Conservation (phyloP, 2,888 invertebrate species). For the Euplagia quadripunctaria region DNA sequence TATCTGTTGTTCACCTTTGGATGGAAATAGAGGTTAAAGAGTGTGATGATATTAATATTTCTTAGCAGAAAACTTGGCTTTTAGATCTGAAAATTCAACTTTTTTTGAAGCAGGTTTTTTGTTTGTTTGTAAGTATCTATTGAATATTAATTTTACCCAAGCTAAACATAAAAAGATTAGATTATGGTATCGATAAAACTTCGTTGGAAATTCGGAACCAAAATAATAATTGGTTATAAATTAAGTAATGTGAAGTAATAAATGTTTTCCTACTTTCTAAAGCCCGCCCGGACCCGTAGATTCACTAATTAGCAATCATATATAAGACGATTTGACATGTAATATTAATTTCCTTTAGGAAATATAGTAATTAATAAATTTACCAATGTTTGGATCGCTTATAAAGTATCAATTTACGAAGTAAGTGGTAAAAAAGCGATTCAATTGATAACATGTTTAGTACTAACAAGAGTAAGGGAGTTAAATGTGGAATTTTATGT, state of each 20-base stretch:
- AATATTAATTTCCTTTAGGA: neutral
- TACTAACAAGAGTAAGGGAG: neutral
- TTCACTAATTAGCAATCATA: conserved; percentile 12
- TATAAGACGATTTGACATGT: conserved; percentile 6
- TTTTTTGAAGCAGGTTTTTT: neutral
- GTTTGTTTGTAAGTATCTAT: too few species aligned
- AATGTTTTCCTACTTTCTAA: conserved; percentile 5
- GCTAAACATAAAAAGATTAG: neutral
- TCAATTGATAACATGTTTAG: neutral
- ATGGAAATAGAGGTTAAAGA: conserved; percentile 22
- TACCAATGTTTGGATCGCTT: conserved; percentile 7
- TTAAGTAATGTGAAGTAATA: neutral
- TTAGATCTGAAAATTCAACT: neutral
- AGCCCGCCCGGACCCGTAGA: neutral
- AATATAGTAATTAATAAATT: conserved; percentile 16
- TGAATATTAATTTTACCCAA: neutral
- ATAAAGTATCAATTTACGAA: conserved; percentile 27
- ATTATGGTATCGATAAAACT: neutral
- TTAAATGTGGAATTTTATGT: neutral
- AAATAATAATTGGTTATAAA: neutral
- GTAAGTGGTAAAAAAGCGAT: neutral
- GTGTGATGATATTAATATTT: neutral
- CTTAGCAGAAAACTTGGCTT: neutral
- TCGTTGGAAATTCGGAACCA: neutral
- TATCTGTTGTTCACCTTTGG: conserved; percentile 27